These are phyloP conservation scores for Drosophila ficusphila DNA, from an alignment of 1,140 invertebrate genomes.

Conservation along the genomic window DNA sequence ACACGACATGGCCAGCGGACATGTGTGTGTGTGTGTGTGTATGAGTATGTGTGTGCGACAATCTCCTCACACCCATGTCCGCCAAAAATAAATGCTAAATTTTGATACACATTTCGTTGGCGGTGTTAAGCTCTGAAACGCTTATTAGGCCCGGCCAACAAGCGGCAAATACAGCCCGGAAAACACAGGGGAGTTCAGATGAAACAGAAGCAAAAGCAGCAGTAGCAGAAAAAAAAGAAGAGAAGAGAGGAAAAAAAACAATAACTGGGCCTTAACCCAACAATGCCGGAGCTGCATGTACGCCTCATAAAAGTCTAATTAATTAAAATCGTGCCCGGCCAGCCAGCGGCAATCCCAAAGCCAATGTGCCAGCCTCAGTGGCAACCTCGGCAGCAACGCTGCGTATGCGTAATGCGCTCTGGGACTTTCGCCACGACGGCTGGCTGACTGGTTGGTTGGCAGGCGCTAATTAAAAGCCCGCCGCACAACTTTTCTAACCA, in stretches of 20 bases:
- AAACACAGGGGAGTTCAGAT: conserved; percentile 8
- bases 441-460: conserved; percentile 45
- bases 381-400: conserved; percentile 53
- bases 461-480: conserved; percentile 78
- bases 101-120: conserved; percentile 62
- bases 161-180: conserved; percentile 18
- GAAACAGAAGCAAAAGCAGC: too few relatives aligned
- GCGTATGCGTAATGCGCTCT: conserved; percentile 76
- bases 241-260: conserved; percentile 44
- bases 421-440: conserved; percentile 57
- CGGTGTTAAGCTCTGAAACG: conserved; percentile 68
- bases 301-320: conserved; percentile 81
- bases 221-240: not conserved
- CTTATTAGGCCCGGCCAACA: conserved; percentile 54
- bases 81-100: conserved; percentile 63
- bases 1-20: conserved; percentile 51
- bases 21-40: conserved; percentile 47
- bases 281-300: conserved; percentile 59
- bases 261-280: conserved; percentile 77
- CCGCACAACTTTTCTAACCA: conserved; percentile 63
- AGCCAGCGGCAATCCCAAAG: conserved; percentile 60
- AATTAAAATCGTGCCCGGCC: conserved; percentile 77
- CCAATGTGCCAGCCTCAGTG: conserved; percentile 29
- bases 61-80: not conserved
- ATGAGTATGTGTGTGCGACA: conserved; percentile 2